Conservation (phyloP, 2,797 vertebrate species). For the Oreochromis grahami region DNA sequence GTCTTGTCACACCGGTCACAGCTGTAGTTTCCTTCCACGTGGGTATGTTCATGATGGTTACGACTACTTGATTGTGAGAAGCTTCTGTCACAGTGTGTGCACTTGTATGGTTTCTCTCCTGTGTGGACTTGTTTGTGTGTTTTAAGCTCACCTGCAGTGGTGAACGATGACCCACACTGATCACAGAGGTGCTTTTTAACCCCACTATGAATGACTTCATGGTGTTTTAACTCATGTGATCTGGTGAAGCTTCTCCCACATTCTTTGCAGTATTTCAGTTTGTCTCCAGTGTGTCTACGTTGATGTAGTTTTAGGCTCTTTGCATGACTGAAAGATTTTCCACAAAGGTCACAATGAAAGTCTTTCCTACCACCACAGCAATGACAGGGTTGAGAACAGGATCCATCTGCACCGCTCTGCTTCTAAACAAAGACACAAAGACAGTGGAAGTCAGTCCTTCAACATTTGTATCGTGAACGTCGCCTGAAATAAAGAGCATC, state of each 20-base stretch:
- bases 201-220: neutral
- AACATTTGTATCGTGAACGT: neutral
- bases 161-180: neutral
- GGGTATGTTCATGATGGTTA: too few species aligned
- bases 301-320: neutral
- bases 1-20: too few species aligned
- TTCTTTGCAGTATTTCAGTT: neutral
- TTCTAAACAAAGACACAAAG: too few species aligned
- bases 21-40: too few species aligned
- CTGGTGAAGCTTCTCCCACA: neutral
- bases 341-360: neutral
- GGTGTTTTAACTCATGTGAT: neutral
- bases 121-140: neutral
- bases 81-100: neutral
- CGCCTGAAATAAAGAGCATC: neutral
- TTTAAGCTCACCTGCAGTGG: neutral
- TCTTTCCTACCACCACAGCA: neutral
- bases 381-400: neutral
- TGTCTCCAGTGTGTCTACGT: neutral
- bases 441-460: neutral
- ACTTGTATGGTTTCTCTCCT: neutral
- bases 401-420: rapidly evolving
- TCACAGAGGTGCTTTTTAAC: neutral
- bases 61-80: too few species aligned
- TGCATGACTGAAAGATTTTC: neutral